Conservation (phyloP, 2,888 invertebrate species). For the Lycocerus yunnanus region DNA sequence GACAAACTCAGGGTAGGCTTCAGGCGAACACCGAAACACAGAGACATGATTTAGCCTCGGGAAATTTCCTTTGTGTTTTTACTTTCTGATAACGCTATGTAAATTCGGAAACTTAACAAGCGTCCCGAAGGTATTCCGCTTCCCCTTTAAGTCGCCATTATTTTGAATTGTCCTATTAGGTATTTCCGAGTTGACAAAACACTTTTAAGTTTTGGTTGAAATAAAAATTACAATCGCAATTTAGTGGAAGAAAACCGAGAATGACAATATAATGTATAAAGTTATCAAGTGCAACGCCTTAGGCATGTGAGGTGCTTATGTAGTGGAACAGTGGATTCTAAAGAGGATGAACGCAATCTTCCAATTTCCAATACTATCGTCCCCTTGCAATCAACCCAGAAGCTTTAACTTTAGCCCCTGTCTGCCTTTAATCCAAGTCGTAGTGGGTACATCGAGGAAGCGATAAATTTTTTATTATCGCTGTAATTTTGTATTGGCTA, state of each 20-base stretch:
- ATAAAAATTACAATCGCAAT: too few species aligned
- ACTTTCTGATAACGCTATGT: too few species aligned
- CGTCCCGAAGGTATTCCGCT: too few species aligned
- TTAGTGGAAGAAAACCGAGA: neutral
- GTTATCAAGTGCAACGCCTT: neutral
- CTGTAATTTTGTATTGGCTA: neutral
- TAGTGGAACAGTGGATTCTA: constrained; percentile 12
- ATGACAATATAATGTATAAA: neutral
- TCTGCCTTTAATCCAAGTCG: neutral
- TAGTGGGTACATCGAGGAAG: neutral
- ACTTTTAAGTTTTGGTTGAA: too few species aligned
- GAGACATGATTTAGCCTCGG: too few species aligned
- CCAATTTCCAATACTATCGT: constrained; percentile 15
- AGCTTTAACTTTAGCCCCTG: constrained; percentile 5
- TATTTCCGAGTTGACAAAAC: too few species aligned
- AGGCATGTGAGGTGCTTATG: neutral
- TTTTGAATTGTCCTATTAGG: too few species aligned
- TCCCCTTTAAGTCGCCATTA: too few species aligned
- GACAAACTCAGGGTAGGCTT: too few species aligned
- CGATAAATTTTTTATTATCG: neutral
- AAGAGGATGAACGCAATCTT: constrained; percentile 20
- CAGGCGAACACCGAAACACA: too few species aligned
- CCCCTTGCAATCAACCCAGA: constrained; percentile 8
- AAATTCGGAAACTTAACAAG: too few species aligned
- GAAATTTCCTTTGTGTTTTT: too few species aligned